These are phyloP conservation scores for Zaprionus nigranus DNA, from an alignment of 1,140 invertebrate genomes.

Conservation along the genomic window DNA sequence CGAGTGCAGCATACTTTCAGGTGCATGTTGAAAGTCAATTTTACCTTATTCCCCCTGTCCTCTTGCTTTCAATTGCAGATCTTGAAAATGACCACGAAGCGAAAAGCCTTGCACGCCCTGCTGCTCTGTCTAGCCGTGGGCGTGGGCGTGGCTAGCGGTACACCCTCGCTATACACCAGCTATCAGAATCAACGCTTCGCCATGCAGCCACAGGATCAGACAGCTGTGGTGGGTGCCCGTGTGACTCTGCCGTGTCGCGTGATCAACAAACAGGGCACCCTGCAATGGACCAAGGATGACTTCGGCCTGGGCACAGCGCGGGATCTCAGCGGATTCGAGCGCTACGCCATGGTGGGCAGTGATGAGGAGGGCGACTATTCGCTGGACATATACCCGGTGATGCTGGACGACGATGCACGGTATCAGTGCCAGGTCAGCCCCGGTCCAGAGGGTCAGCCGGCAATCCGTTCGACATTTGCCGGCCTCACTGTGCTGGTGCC, in stretches of 20 bases:
- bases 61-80: conserved; percentile 4
- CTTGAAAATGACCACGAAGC: conserved; percentile 25
- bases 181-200: conserved; percentile 89
- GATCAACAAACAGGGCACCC: conserved; percentile 89
- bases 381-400: conserved; percentile 90
- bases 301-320: conserved; percentile 92
- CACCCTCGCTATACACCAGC: conserved; percentile 63
- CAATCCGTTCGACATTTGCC: conserved; percentile 89
- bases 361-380: conserved; percentile 92
- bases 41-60: neutral
- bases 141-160: conserved; percentile 8
- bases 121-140: conserved; percentile 24
- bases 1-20: conserved; percentile 29
- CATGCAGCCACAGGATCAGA: conserved; percentile 93
- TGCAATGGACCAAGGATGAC: conserved; percentile 94
- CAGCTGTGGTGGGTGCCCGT: conserved; percentile 88
- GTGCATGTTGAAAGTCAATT: neutral
- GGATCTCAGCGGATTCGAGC: conserved; percentile 90
- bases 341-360: conserved; percentile 93
- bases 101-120: conserved; percentile 28
- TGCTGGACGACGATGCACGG: conserved; percentile 90
- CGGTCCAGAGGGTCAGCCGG: conserved; percentile 87
- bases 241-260: conserved; percentile 91
- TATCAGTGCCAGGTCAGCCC: conserved; percentile 92
- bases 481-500: conserved; percentile 90